Evolutionary conservation across 2,888 invertebrate species (phyloP).

Genomic region (Lymantria monacha): DNA sequence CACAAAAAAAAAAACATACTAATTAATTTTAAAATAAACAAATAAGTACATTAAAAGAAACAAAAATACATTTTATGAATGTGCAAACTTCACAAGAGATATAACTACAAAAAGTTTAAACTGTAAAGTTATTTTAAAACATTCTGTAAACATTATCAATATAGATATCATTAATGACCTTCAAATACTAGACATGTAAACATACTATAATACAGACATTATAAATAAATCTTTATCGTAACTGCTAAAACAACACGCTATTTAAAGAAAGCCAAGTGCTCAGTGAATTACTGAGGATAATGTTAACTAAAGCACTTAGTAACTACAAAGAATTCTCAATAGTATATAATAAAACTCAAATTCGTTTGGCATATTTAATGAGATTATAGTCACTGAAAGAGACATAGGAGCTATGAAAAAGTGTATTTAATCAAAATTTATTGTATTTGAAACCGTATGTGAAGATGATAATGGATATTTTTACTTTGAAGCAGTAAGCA

Average conservation of each 20-base stretch:
- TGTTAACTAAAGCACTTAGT: slow-evolving; percentile 4
- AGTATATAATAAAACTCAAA: slow-evolving; percentile 16
- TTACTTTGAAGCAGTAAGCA: slow-evolving; percentile 27
- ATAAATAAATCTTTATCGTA: slow-evolving; percentile 24
- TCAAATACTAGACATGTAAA: slow-evolving; percentile 26
- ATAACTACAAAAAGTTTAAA: background rate
- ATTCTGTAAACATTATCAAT: background rate
- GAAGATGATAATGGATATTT: slow-evolving; percentile 38
- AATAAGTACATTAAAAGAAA: no score
- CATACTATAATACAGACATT: slow-evolving; percentile 44
- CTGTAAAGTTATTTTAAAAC: background rate
- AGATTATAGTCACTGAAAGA: slow-evolving; percentile 25
- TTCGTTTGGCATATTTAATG: slow-evolving; percentile 7
- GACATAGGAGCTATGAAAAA: slow-evolving; percentile 8
- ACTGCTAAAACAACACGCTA: slow-evolving; percentile 47
- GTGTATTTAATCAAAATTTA: slow-evolving; percentile 10
- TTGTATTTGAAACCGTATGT: slow-evolving; percentile 40
- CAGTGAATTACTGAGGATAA: slow-evolving; percentile 37
- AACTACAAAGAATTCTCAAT: slow-evolving; percentile 17
- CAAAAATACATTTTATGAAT: no score
- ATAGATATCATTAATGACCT: background rate
- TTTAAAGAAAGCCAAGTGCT: slow-evolving; percentile 53
- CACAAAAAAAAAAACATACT: no score
- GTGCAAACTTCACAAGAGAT: no score
- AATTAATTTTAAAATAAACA: no score